Evolutionary conservation across 2,113 vertebrate species (phyloP), one percentile per base, ranked within the genome.

Genomic region (Columba janthina): DNA sequence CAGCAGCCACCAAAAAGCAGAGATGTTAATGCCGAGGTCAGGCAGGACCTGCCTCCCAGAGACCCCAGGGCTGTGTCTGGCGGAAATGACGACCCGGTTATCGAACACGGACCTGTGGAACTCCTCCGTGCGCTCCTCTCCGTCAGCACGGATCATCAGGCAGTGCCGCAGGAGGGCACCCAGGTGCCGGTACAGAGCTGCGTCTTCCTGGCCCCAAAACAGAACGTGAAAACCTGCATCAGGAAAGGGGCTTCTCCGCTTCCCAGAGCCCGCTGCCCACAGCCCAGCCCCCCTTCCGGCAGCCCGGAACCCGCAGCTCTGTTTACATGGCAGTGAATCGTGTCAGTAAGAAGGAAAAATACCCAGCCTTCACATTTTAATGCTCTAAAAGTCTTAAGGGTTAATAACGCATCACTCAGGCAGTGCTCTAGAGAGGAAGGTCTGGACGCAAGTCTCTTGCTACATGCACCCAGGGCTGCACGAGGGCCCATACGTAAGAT

Each of bases 101-200:
- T 10, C 53, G 26, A 32, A 28, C 69, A 70, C 3, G 79, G 70
- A 99, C 99, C 99, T 99, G 91, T 99, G 98, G 93, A 99, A 98
- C 93, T 99, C 99, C 83, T 99, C 99, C 0, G 98, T 99, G 40
- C 98, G 96, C 61, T 99, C 99, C 64, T 99, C 98, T 50, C 98
- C 98, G 1, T 99, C 99, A 6, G 98, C 98, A 17, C 79, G 92
- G 85, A 98, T 98, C 98, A 99, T 98, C 65, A 99, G 96, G 94
- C 99, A 99, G 96, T 99, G 98, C 89, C 99, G 98, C 88, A 99
- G 98, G 26, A 99, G 98, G 69, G 98, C 98, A 24, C 98, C 99
- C 92, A 99, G 80, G 96, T 98, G 98, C 92, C 98, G 97, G 98
- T 98, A 99, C 48, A 98, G 94, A 62, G 98, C 98, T 87, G 98